Conservation (phyloP, 2,797 vertebrate species). For the Nannoperca australis region DNA sequence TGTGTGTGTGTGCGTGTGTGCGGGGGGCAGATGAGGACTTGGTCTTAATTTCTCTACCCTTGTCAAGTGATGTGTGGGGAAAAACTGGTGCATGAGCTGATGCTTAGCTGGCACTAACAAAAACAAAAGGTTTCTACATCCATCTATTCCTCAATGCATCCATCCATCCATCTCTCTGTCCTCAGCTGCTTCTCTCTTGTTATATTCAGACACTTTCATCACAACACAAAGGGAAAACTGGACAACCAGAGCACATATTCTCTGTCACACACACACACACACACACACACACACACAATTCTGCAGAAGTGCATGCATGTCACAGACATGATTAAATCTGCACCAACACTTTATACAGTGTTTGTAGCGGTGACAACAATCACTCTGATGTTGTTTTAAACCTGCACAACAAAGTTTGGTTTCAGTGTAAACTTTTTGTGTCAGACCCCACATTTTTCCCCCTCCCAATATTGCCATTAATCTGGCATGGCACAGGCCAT, state of each 20-base stretch:
- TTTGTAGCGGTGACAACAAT: background rate
- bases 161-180: constrained; percentile 12
- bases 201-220: constrained; percentile 30
- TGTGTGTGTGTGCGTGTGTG: too few relatives aligned
- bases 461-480: constrained; percentile 53
- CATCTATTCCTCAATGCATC: background rate
- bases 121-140: constrained; percentile 23
- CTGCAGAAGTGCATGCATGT: constrained; percentile 4
- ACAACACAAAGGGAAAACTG: constrained; percentile 26
- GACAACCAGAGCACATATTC: constrained; percentile 22
- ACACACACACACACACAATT: constrained; percentile 8
- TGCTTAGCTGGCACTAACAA: constrained; percentile 28
- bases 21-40: background rate
- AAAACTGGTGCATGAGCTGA: constrained; percentile 29
- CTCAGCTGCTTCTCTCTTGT: constrained; percentile 26
- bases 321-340: background rate
- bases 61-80: background rate
- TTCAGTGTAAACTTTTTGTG: constrained; percentile 14
- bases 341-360: background rate
- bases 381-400: constrained; percentile 2
- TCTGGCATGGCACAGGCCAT: constrained; percentile 67
- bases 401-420: constrained; percentile 7
- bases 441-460: constrained; percentile 22
- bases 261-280: constrained; percentile 1
- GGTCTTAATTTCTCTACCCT: constrained; percentile 1